Conservation (phyloP, 2,888 invertebrate species). For the Idaea biselata region DNA sequence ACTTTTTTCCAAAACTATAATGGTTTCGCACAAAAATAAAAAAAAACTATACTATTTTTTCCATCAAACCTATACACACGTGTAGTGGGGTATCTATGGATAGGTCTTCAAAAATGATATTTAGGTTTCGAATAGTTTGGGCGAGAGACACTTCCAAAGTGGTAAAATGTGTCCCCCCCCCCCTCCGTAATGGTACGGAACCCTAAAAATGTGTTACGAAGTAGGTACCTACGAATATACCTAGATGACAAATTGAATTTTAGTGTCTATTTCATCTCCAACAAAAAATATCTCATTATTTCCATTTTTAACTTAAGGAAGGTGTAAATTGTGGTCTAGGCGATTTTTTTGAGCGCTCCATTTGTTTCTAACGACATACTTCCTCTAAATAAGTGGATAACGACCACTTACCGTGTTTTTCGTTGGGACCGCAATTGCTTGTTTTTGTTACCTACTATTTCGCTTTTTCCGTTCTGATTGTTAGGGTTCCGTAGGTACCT, state of each 20-base stretch:
- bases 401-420: constrained; percentile 64
- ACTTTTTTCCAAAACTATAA: too few relatives aligned
- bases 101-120: too few relatives aligned
- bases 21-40: too few relatives aligned
- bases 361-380: constrained; percentile 62
- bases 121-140: too few relatives aligned
- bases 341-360: constrained; percentile 34
- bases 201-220: constrained; percentile 10
- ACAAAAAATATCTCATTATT: not conserved
- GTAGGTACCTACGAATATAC: not conserved
- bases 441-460: constrained; percentile 45
- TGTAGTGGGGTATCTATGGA: too few relatives aligned
- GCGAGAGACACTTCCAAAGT: too few relatives aligned
- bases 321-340: constrained; percentile 18
- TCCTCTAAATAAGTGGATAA: constrained; percentile 75
- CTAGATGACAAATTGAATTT: constrained; percentile 9
- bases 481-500: too few relatives aligned
- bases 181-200: too few relatives aligned
- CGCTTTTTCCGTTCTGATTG: constrained; percentile 51
- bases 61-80: too few relatives aligned
- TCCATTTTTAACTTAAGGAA: constrained; percentile 2
- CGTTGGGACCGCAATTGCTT: constrained; percentile 54
- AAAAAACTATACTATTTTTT: too few relatives aligned
- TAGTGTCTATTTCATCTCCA: constrained; percentile 14
- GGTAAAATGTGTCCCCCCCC: too few relatives aligned